Base-by-base conservation (phyloP, 2,888 invertebrate species). In the Heliconius hortense region DNA sequence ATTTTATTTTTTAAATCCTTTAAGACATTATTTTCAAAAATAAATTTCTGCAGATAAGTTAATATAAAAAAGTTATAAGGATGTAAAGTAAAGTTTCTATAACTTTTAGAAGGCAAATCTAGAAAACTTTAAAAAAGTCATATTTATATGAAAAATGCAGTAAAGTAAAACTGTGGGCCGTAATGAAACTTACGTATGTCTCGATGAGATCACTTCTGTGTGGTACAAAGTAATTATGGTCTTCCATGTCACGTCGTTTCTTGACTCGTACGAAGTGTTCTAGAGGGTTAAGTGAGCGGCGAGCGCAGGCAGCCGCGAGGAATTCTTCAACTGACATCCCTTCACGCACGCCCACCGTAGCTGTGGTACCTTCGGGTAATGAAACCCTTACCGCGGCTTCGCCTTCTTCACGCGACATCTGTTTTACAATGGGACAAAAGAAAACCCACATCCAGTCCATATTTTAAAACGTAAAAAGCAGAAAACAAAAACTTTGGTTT, bases 311-410 rank as follows among this genome's bases (percentile, higher is more conserved):
- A 82, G 96, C 97, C 66, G 98, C 98, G 80, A 99, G 95, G 90
- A 99, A 98, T 92, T 99, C 99, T 89, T 98, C 98, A 69, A 99
- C 98, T 56, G 98, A 97, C 97, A 99, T 98, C 79, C 97, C 97
- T 80, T 98, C 98, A 84, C 97, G 96, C 82, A 98, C 96, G 86
- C 96, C 97, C 81, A 98, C 97, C 75, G 97, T 97, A 72, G 97
- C 97, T 80, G 95, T 96, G 78, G 95, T 96, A 80, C 95, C 97
- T 90, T 98, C 98, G 76, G 98, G 98, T 83, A 98, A 95, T 72
- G 97, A 97, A 85, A 98, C 98, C 92, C 98, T 97, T 81, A 97
- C 97, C 73, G 97, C 96, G 86, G 98, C 97, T 88, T 98, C 97
- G 80, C 96, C 95, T 84, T 98, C 97, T 82, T 98, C 98, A 81